Conservation (phyloP, 2,113 vertebrate genomes). For the Engraulis encrasicolus region DNA sequence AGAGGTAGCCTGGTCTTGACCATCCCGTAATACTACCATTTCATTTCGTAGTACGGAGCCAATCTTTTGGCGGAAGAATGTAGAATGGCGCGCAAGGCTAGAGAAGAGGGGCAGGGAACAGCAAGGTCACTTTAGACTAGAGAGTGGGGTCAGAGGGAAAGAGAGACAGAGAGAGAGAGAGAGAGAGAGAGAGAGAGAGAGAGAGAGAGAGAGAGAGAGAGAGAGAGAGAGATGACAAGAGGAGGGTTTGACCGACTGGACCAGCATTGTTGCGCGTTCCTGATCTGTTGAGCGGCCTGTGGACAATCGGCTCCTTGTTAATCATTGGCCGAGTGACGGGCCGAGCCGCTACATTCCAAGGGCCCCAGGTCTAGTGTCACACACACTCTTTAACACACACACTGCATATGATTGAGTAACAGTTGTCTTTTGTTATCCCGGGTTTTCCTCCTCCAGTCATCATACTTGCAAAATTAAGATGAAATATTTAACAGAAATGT, state of each 20-base stretch:
- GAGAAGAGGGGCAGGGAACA: slow-evolving; percentile 61
- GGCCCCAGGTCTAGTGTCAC: slow-evolving; percentile 47
- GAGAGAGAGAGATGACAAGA: slow-evolving; percentile 67
- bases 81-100: too few species aligned
- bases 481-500: not conserved
- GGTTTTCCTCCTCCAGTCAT: not conserved
- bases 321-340: slow-evolving; percentile 73
- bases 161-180: slow-evolving; percentile 57
- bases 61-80: too few species aligned
- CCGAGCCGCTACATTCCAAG: slow-evolving; percentile 65
- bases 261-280: slow-evolving; percentile 72
- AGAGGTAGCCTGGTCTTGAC: too few species aligned
- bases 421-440: not conserved
- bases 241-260: slow-evolving; percentile 67
- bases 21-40: too few species aligned
- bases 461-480: not conserved
- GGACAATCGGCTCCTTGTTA: slow-evolving; percentile 77
- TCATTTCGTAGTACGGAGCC: too few species aligned
- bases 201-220: slow-evolving; percentile 45
- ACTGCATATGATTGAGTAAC: not conserved
- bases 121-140: slow-evolving; percentile 47
- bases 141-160: slow-evolving; percentile 21
- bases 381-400: slow-evolving; percentile 12
- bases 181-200: slow-evolving; percentile 60
- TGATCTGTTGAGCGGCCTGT: slow-evolving; percentile 65